Conservation (phyloP, 2,797 vertebrate species). For the Lates japonicus region DNA sequence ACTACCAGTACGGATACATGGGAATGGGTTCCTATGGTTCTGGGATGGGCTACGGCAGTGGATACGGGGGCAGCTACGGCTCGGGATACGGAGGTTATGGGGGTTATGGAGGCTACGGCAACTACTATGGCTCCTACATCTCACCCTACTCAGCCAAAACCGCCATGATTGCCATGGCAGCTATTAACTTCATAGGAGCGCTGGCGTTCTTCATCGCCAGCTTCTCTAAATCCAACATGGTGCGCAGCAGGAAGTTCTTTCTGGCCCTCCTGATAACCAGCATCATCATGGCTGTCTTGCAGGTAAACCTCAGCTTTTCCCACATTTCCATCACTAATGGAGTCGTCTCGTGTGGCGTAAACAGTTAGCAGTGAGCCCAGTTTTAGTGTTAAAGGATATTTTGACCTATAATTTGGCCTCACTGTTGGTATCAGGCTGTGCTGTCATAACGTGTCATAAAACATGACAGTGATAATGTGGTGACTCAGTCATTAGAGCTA, state of each 20-base stretch:
- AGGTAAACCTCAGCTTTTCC: constrained; percentile 66
- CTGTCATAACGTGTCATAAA: background rate
- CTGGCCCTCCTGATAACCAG: constrained; percentile 83
- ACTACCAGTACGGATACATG: constrained; percentile 86
- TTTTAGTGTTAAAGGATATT: background rate
- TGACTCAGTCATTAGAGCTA: background rate
- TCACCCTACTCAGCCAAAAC: constrained; percentile 91
- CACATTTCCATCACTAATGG: background rate
- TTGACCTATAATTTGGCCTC: background rate
- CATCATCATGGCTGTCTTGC: constrained; percentile 83
- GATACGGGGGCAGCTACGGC: constrained; percentile 69
- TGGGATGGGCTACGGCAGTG: constrained; percentile 70
- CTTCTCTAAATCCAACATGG: constrained; percentile 82
- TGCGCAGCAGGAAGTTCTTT: constrained; percentile 88
- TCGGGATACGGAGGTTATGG: constrained; percentile 62
- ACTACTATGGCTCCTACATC: constrained; percentile 78
- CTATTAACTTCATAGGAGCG: constrained; percentile 88
- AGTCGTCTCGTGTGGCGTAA: background rate
- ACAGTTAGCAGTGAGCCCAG: background rate
- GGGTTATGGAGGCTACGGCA: constrained; percentile 53
- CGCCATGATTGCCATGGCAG: constrained; percentile 91
- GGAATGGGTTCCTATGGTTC: constrained; percentile 69
- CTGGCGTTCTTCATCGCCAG: constrained; percentile 86
- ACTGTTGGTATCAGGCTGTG: background rate
- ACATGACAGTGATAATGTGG: background rate